Base-by-base conservation (phyloP, 2,888 invertebrate genomes). In the Tachina lurida region DNA sequence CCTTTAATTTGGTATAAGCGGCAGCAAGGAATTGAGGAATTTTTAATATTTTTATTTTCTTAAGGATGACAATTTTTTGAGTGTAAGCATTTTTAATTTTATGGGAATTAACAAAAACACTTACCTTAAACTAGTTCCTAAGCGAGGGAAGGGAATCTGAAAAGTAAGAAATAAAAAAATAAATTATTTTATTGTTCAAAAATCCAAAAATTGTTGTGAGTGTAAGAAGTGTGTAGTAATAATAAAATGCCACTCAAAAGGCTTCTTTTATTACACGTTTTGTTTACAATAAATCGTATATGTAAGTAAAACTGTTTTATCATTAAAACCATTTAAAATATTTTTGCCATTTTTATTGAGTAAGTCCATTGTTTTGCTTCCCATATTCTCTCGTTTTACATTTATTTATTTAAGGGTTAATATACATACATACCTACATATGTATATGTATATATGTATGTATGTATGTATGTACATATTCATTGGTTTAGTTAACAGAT, bases 281-380 rank as follows among this genome's bases (percentile, higher is more conserved):
- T 49, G 52, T 58, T n/a, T 65, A 47, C 39, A 56, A 68, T 62
- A 70, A 76, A 80, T 80, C 60, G 54, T 45, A 62, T 54, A n/a
- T n/a, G n/a, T n/a, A 67, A 54, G 54, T 47, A 52, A 73, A 80
- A 80, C 63, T 31, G 56, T 58, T 58, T 80, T 63, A 63, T 79
- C 45, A 54, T 45, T 39, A 54, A 71, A 63, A 43, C 17, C 60
- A 67, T 79, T 78, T 75, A 49, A 79, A 83, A 80, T 86, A 80
- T 86, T 78, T 31, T 83, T 84, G 79, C 86, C 77, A 86, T 80
- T 84, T 84, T 84, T 58, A 84, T 84, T 84, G 80, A 56, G 49
- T 71, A 75, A 75, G 22, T 70, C 62, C 68, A 76, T 63, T 81
- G 58, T 19, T 52, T 74, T 65, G 39, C 47, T n/a, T 15, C 8